phyloP scores from a whole-genome alignment of 2,888 invertebrate genomes.

The Cephus rjabovi region DNA sequence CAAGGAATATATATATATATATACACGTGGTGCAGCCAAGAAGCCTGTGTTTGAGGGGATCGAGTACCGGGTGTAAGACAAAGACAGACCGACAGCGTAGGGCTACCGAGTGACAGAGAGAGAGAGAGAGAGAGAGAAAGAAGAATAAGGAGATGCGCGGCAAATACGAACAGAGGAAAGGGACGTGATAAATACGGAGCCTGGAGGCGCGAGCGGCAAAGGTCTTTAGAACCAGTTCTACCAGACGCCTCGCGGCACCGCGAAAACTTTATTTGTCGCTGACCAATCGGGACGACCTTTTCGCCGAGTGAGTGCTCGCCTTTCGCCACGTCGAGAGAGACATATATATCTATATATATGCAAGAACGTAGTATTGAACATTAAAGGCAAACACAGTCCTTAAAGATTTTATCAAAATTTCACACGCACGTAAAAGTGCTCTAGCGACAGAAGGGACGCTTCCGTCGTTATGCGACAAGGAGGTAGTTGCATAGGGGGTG shows the following conservation, averaged over 20 bases:
- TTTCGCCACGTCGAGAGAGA: not conserved
- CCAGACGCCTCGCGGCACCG: slow-evolving; percentile 30
- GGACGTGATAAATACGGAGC: not conserved
- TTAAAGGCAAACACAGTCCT: not conserved
- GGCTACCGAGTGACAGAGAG: not conserved
- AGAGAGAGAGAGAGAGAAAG: not conserved
- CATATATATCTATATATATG: not conserved
- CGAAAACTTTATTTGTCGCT: slow-evolving; percentile 32
- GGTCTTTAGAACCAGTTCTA: slow-evolving; percentile 45
- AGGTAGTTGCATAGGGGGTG: not conserved
- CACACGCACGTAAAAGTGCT: not conserved
- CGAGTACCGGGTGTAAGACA: not conserved
- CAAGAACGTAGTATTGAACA: not conserved
- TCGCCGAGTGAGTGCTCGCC: not conserved
- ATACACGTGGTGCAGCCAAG: not conserved
- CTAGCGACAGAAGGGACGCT: not conserved
- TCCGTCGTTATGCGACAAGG: not conserved
- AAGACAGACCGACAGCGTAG: slow-evolving; percentile 11
- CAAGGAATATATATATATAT: not conserved
- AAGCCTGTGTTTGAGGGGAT: not conserved
- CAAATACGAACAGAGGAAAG: not conserved
- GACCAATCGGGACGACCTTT: slow-evolving; percentile 30
- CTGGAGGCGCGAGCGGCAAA: slow-evolving; percentile 21
- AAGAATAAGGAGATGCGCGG: slow-evolving; percentile 19
- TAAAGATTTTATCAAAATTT: not conserved